Percentiles rank a stretch among this genome's conserved stretches.
Evolutionary conservation across 2,797 vertebrate genomes (phyloP).

Genomic region (Buphagus erythrorhynchus): DNA sequence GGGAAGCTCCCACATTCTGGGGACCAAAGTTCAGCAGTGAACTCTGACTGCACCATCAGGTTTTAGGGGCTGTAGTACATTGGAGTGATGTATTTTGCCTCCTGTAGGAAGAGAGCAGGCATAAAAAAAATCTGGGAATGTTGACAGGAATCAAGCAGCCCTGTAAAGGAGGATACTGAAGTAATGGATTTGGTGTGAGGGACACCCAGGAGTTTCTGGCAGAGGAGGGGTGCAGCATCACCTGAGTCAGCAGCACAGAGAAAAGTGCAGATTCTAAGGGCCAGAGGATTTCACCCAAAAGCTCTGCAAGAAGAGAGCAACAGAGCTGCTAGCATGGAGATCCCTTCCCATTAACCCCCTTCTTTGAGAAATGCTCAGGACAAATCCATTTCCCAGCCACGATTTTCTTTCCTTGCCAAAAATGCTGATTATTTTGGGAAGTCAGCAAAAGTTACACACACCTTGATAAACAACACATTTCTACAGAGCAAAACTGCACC

Average conservation of each 20-base stretch:
- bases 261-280: neutral
- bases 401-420: neutral
- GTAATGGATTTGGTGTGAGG: fast-evolving
- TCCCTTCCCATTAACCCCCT: neutral
- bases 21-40: neutral
- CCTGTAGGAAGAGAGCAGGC: neutral
- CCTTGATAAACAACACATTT: neutral
- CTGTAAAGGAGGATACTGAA: neutral
- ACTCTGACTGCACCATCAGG: neutral
- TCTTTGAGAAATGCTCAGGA: neutral
- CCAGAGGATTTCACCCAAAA: neutral
- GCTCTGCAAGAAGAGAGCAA: neutral
- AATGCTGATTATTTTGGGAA: neutral
- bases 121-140: neutral
- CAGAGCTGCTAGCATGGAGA: fast-evolving
- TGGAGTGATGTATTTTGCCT: neutral
- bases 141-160: neutral
- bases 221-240: neutral
- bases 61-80: neutral
- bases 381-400: neutral
- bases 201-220: neutral
- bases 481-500: neutral
- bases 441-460: neutral
- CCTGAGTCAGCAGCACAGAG: neutral
- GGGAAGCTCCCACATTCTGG: neutral